These are phyloP conservation scores for Elysia crispata DNA, from an alignment of 2,888 invertebrate species.

Conservation along the genomic window DNA sequence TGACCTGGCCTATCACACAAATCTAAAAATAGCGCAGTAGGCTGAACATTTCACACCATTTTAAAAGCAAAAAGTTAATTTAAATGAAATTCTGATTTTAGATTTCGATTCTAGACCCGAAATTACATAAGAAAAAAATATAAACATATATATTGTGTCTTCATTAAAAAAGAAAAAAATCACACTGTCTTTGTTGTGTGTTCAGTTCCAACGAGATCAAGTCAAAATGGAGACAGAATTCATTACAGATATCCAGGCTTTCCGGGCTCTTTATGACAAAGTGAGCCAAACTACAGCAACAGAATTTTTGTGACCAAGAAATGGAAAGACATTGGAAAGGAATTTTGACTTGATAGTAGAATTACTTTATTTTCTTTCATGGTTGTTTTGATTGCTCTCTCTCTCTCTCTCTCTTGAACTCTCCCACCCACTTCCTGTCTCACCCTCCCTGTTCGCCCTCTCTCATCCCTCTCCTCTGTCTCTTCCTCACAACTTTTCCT, in stretches of 20 bases:
- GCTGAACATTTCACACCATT: too few species aligned
- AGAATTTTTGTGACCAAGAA: neutral
- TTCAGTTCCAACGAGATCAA: neutral
- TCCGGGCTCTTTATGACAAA: neutral
- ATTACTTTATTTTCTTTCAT: neutral
- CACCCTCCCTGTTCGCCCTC: too few species aligned
- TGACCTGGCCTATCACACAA: neutral
- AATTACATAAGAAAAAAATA: too few species aligned
- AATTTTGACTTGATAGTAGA: neutral
- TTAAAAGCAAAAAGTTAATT: too few species aligned
- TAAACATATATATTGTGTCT: too few species aligned
- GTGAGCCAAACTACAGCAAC: conserved; percentile 4
- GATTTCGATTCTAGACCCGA: too few species aligned
- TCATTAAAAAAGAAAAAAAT: neutral
- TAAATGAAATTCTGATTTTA: too few species aligned
- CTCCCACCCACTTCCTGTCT: too few species aligned
- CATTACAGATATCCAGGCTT: neutral
- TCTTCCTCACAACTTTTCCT: too few species aligned
- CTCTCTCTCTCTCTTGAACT: too few species aligned
- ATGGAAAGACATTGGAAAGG: neutral
- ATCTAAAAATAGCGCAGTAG: neutral
- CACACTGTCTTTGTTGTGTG: neutral
- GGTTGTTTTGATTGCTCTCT: conserved; percentile 1
- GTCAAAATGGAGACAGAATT: conserved; percentile 4
- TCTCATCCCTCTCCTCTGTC: too few species aligned